Percentiles rank a stretch among this genome's conserved stretches.
phyloP scores from a whole-genome alignment of 2,113 vertebrate genomes.

The Ageneiosus marmoratus region DNA sequence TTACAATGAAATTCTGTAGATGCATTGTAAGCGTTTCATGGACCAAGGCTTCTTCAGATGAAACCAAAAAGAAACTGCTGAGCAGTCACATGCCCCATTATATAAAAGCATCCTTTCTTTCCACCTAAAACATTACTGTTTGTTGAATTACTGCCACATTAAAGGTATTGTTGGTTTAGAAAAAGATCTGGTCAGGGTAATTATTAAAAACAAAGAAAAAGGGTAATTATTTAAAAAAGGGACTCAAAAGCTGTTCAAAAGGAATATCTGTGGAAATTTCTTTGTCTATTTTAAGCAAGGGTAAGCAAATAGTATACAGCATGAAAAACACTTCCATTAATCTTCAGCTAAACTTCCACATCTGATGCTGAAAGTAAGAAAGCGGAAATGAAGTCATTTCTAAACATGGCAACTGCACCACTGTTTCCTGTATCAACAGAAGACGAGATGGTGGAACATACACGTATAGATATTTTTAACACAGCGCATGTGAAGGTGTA shows the following conservation, averaged over 20 bases:
- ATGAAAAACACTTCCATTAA: slow-evolving; percentile 10
- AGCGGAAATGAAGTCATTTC: background rate
- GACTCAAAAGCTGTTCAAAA: background rate
- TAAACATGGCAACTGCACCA: slow-evolving; percentile 9
- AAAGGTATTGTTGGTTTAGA: too few species aligned
- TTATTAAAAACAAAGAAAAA: background rate
- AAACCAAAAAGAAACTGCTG: too few species aligned
- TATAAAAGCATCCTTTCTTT: too few species aligned
- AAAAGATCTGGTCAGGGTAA: background rate
- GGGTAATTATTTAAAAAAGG: background rate
- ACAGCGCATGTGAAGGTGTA: background rate
- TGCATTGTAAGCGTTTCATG: too few species aligned
- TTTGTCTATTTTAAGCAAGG: background rate
- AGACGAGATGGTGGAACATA: background rate
- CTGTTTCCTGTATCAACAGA: slow-evolving; percentile 28
- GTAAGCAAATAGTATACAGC: background rate
- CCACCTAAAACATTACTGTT: too few species aligned
- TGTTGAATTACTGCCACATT: too few species aligned
- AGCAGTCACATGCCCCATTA: too few species aligned
- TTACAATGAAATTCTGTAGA: too few species aligned
- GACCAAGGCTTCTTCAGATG: too few species aligned
- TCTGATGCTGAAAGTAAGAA: background rate
- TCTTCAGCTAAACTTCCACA: background rate
- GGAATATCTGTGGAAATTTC: background rate
- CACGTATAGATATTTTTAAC: slow-evolving; percentile 5